These are phyloP conservation scores for Linepithema humile DNA, from an alignment of 1,140 invertebrate genomes.

Conservation along the genomic window DNA sequence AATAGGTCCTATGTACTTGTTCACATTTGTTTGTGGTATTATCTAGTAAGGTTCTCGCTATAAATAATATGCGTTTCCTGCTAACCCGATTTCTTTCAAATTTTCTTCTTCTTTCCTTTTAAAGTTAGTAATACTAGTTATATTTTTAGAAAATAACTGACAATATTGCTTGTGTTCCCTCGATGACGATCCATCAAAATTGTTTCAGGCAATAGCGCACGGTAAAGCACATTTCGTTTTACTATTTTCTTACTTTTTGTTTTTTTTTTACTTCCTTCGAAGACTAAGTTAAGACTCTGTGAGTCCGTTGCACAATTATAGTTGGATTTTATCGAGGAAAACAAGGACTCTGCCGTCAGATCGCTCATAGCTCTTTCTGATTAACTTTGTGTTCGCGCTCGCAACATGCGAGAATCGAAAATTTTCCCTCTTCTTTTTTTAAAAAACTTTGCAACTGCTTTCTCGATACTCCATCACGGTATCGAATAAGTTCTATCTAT, in stretches of 20 bases:
- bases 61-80: constrained; percentile 76
- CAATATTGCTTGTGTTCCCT: constrained; percentile 71
- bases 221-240: constrained; percentile 31
- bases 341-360: constrained; percentile 74
- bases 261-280: constrained; percentile 23
- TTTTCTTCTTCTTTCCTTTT: constrained; percentile 42
- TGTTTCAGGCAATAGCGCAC: constrained; percentile 54
- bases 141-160: constrained; percentile 82
- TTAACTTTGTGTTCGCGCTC: constrained; percentile 72
- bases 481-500: constrained; percentile 81
- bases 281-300: constrained; percentile 62
- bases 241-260: too few relatives aligned
- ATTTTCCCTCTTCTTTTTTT: constrained; percentile 60
- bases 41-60: constrained; percentile 80
- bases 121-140: constrained; percentile 80
- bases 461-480: constrained; percentile 75
- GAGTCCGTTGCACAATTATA: constrained; percentile 58
- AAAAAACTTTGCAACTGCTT: constrained; percentile 77
- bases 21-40: constrained; percentile 79
- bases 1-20: constrained; percentile 79
- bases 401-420: constrained; percentile 75
- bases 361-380: constrained; percentile 71
- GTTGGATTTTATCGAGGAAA: constrained; percentile 69
- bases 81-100: constrained; percentile 71
- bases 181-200: constrained; percentile 64